Percentiles rank a stretch among this genome's conserved stretches.
Conservation (phyloP, 2,113 vertebrate species). For the Nematolebias whitei region DNA sequence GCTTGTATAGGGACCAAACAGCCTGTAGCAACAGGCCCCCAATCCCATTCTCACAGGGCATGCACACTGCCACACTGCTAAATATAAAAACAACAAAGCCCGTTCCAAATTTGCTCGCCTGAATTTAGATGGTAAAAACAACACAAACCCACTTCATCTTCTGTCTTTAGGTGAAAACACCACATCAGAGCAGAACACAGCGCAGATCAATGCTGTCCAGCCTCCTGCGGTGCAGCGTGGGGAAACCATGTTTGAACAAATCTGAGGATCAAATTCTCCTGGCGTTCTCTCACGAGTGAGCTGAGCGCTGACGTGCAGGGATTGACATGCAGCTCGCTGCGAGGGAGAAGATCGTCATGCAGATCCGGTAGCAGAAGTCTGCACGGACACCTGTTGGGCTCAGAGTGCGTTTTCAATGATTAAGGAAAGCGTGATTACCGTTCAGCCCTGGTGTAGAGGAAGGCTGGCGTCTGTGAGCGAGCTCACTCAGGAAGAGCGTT, state of each 20-base stretch:
- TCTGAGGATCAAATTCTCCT: conserved; percentile 14
- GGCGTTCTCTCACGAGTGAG: conserved; percentile 26
- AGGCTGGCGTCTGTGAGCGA: too few species aligned
- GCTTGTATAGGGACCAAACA: too few species aligned
- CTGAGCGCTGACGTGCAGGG: conserved; percentile 4
- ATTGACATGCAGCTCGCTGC: conserved; percentile 42
- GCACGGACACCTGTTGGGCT: conserved; percentile 17
- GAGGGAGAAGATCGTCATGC: conserved; percentile 40
- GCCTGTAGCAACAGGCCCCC: too few species aligned
- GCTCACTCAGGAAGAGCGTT: not conserved
- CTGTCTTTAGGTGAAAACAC: not conserved
- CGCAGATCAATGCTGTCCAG: not conserved
- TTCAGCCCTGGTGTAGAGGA: conserved; percentile 15
- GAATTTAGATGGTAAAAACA: not conserved
- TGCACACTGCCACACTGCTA: too few species aligned
- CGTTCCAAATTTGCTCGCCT: too few species aligned
- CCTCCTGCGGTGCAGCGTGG: not conserved
- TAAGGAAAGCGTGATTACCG: conserved; percentile 33
- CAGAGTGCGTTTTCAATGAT: conserved; percentile 39
- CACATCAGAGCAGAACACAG: not conserved
- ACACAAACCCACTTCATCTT: conserved; percentile 7
- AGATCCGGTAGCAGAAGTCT: conserved; percentile 29
- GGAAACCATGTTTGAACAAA: conserved; percentile 11
- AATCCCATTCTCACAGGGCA: too few species aligned
- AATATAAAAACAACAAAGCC: too few species aligned